Conservation (phyloP, 2,113 vertebrate species). For the Leucoraja erinaceus region DNA sequence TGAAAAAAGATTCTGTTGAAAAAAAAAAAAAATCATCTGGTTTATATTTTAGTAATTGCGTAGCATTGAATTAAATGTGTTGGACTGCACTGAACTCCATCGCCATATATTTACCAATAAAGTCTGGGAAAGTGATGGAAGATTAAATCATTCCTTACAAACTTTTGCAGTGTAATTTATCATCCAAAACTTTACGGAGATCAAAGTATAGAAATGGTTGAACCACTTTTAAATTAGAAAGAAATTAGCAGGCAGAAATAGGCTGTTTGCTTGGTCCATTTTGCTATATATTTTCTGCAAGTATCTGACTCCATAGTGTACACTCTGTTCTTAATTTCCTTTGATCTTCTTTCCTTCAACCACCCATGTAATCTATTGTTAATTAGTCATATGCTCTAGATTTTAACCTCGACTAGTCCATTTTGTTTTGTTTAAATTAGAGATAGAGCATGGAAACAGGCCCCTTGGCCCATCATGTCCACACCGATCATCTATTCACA, state of each 20-base stretch:
- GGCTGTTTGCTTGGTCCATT: neutral
- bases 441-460: too few relatives aligned
- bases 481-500: too few relatives aligned
- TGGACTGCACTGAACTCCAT: slow-evolving; percentile 8
- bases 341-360: neutral
- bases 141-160: slow-evolving; percentile 24
- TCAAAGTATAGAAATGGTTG: neutral
- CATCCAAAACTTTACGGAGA: neutral
- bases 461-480: too few relatives aligned
- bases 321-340: neutral
- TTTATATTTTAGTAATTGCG: slow-evolving; percentile 33
- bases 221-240: neutral
- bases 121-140: neutral
- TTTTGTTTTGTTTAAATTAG: too few relatives aligned
- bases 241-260: neutral
- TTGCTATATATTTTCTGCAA: neutral
- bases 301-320: neutral
- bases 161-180: slow-evolving; percentile 17
- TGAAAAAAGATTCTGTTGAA: slow-evolving; percentile 6
- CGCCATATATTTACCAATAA: slow-evolving; percentile 7
- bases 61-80: neutral
- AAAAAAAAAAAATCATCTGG: slow-evolving; percentile 25
- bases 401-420: neutral
- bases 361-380: neutral
- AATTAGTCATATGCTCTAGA: neutral